Evolutionary conservation across 2,797 vertebrate species (phyloP).

Genomic region (Pteropus rufus): DNA sequence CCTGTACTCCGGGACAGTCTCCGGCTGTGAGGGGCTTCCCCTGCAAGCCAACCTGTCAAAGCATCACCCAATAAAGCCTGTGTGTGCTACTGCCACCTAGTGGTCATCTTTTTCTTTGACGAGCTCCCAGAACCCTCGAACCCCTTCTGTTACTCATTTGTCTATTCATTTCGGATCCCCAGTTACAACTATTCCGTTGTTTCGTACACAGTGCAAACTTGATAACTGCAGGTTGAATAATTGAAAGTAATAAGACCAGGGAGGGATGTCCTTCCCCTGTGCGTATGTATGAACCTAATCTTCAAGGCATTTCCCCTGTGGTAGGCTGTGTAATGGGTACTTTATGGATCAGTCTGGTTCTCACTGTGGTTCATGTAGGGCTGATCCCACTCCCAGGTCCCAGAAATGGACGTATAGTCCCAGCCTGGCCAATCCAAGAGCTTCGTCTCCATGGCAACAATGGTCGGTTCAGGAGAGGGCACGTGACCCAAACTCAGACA

Average conservation of each 20-base stretch:
- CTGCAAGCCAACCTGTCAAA: not conserved
- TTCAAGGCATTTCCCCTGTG: not conserved
- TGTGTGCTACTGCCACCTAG: not conserved
- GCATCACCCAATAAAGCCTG: not conserved
- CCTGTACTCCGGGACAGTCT: not conserved
- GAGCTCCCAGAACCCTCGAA: not conserved
- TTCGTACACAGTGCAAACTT: fast-evolving
- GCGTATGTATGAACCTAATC: too few species aligned
- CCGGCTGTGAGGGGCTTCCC: not conserved
- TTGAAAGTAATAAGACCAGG: too few species aligned
- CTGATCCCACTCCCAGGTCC: too few species aligned
- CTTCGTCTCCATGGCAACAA: not conserved
- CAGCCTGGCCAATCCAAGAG: not conserved
- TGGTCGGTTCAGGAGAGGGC: too few species aligned
- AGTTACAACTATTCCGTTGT: not conserved
- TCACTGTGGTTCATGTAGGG: not conserved
- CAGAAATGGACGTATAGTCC: not conserved
- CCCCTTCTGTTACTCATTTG: too few species aligned
- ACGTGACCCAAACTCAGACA: not conserved
- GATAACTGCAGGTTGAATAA: not conserved
- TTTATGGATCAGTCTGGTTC: not conserved
- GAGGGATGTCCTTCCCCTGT: not conserved
- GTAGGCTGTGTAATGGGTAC: not conserved
- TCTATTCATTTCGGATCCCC: not conserved
- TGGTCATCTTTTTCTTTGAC: not conserved